These are phyloP conservation scores for Aleadryas rufinucha DNA, from an alignment of 2,113 vertebrate genomes.

Conservation along the genomic window DNA sequence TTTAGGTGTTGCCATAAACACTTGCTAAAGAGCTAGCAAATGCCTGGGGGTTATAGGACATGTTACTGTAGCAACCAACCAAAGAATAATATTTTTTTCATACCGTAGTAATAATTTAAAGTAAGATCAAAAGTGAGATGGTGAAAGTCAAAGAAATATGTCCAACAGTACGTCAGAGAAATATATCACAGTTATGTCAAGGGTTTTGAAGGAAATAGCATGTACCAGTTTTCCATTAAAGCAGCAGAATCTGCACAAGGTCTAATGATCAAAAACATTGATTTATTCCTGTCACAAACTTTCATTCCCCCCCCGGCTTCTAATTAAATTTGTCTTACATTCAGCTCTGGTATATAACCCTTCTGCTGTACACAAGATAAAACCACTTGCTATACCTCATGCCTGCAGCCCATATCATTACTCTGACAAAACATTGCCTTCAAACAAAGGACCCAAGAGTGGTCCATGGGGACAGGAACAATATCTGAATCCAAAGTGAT, in stretches of 20 bases:
- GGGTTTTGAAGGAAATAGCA: conserved; percentile 16
- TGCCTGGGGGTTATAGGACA: background rate
- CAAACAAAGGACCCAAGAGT: background rate
- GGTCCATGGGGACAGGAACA: background rate
- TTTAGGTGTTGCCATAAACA: background rate
- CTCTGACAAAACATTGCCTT: background rate
- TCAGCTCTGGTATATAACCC: background rate
- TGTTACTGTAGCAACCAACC: conserved; percentile 7
- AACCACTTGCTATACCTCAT: background rate
- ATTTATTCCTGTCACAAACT: conserved; percentile 50
- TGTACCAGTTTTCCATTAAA: background rate
- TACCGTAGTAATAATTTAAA: background rate
- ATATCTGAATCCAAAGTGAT: background rate
- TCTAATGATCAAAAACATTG: conserved; percentile 57
- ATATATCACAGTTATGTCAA: background rate
- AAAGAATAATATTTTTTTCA: background rate
- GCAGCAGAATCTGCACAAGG: conserved; percentile 4
- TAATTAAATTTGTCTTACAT: conserved; percentile 44
- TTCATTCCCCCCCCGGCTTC: conserved; percentile 6
- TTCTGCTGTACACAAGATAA: conserved; percentile 32
- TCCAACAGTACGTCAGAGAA: background rate
- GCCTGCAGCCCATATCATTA: background rate
- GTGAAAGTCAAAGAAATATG: background rate
- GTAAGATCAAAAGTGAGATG: background rate
- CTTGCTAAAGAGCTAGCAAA: background rate